Evolutionary conservation across 1,140 invertebrate species (phyloP), one percentile per base, ranked within the genome.

Genomic region (Monochamus saltuarius): DNA sequence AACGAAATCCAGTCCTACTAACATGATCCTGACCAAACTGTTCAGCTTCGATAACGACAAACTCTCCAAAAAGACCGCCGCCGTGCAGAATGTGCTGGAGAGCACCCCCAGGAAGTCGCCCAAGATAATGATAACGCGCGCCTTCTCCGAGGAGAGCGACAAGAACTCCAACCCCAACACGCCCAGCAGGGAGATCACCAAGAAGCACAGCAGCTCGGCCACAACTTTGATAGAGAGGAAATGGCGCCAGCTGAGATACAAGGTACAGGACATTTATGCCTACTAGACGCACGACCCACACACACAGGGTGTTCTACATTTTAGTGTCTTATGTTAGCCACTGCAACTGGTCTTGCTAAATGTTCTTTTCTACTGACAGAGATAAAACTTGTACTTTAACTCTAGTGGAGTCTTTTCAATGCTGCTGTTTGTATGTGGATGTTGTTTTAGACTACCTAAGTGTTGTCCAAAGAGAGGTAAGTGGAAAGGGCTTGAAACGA

Each of bases 91-190:
- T 62, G 61, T 76, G 68, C 50, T 75, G 67, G 46, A 76, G 69
- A 68, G 58, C 46, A 75, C 79, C 65, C 73, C 81, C 6, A 78
- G 80, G 60, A 79, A 80, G 47, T 88, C 85, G 11, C 87, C 87
- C 10, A 79, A 83, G 47, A 89, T 89, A 19, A 80, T 87, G 1
- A 88, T 89, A 49, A 88, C 87, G 1, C 73, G 86, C 59, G 85
- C 87, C 1, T 85, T 83, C 77, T 88, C 86, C 38, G 85, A 88
- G 66, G 87, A 89, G 66, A 86, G 84, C 58, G 82, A 84, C 29
- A 74, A 75, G 51, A 80, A 79, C 4, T 73, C 76, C 0, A 40
- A 40, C 39, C 70, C 73, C 1, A 75, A 75, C 4, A 70, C 74
- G 8, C 72, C 77, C 1, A 76, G 75, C 16, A 75, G 76, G 36